Percentiles rank a stretch among this genome's conserved stretches.
These are phyloP conservation scores for Pteronura brasiliensis DNA, from an alignment of 2,113 vertebrate genomes.

Conservation along the genomic window DNA sequence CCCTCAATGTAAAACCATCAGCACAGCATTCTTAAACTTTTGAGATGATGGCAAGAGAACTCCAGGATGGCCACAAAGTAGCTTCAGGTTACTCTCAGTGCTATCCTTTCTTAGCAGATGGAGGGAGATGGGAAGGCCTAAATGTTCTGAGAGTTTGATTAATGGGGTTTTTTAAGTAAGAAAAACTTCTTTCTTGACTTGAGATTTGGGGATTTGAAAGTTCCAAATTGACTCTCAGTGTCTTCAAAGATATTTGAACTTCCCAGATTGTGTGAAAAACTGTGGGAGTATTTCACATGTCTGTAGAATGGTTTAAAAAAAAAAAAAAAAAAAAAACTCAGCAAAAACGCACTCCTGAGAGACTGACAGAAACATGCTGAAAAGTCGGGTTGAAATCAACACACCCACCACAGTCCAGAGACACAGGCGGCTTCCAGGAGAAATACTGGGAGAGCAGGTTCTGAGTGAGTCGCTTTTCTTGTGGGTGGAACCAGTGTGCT, in stretches of 20 bases:
- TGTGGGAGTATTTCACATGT: constrained; percentile 23
- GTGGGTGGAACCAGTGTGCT: neutral
- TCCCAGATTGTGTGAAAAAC: constrained; percentile 25
- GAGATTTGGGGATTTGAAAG: neutral
- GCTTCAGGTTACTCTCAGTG: neutral
- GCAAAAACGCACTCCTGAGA: neutral
- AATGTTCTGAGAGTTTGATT: neutral
- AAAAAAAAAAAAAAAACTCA: neutral
- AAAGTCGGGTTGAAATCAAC: neutral
- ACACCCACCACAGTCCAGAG: neutral
- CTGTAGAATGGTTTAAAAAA: neutral
- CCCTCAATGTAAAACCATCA: neutral
- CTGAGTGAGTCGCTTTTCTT: neutral
- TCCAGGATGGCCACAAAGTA: neutral
- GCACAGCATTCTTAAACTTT: neutral
- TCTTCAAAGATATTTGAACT: constrained; percentile 41
- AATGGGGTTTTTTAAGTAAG: neutral
- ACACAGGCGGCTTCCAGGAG: neutral
- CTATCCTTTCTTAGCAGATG: neutral
- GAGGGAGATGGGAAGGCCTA: neutral
- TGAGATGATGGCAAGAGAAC: neutral
- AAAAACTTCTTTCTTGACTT: neutral
- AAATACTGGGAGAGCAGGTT: neutral
- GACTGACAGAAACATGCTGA: neutral
- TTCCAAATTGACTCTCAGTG: constrained; percentile 34